Evolutionary conservation across 2,888 invertebrate genomes (phyloP).

Genomic region (Phortica magna): DNA sequence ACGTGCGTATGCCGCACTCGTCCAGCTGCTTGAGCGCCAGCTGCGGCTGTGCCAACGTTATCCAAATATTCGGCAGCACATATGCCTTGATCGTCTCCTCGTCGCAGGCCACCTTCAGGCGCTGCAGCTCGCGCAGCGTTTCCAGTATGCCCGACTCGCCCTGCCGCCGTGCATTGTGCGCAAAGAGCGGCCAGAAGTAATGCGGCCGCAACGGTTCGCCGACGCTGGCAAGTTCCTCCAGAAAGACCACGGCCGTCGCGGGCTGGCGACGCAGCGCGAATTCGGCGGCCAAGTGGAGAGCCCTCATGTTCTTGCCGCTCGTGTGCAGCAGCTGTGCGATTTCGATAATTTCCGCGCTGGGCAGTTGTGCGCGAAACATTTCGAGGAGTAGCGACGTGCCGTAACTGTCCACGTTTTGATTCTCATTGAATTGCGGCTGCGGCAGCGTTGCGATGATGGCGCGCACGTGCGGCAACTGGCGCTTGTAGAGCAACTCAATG

Average conservation of each 20-base stretch:
- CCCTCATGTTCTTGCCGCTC: conserved; percentile 67
- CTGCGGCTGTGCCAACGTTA: conserved; percentile 66
- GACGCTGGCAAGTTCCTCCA: conserved; percentile 59
- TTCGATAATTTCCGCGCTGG: conserved; percentile 68
- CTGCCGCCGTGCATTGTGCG: conserved; percentile 78
- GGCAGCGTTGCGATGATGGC: conserved; percentile 76
- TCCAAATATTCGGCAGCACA: conserved; percentile 79
- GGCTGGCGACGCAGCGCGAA: conserved; percentile 78
- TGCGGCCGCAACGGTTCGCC: conserved; percentile 79
- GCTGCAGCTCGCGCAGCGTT: conserved; percentile 80
- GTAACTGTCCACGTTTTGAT: conserved; percentile 80
- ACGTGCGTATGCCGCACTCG: conserved; percentile 65
- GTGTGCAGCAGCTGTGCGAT: conserved; percentile 65
- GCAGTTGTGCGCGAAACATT: conserved; percentile 80
- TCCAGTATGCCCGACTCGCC: conserved; percentile 81
- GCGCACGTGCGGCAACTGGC: conserved; percentile 52
- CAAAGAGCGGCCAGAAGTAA: conserved; percentile 84
- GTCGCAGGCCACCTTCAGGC: conserved; percentile 80
- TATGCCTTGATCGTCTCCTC: conserved; percentile 81
- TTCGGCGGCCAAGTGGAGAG: conserved; percentile 80
- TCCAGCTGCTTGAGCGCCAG: conserved; percentile 67
- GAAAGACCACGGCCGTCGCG: conserved; percentile 53
- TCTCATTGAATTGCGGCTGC: conserved; percentile 67
- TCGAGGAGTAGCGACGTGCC: conserved; percentile 81
- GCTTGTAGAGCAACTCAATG: conserved; percentile 78